Base-by-base conservation (phyloP, 1,140 invertebrate genomes). In the Drosophila burlai region DNA sequence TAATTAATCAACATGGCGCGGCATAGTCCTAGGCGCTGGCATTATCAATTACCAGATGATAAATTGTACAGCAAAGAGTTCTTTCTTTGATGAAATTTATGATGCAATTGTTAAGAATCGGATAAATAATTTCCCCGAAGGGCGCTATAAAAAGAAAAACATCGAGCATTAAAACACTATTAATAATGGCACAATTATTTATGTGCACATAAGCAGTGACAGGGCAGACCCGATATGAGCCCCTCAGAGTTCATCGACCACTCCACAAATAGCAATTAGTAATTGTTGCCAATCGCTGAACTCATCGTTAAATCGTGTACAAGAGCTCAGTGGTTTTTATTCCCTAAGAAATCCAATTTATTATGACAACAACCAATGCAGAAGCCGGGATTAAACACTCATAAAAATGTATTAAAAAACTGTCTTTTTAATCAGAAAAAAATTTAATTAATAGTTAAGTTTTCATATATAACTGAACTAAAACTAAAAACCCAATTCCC, bases 21-120 rank as follows among this genome's bases (percentile, higher is more conserved):
- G 66, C 62, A 42, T 74, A 81, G 81, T 80, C 77, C 84, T 84
- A 89, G 81, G 68, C 85, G 63, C 68, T 83, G 81, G 81, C 84
- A 84, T 87, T 87, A 87, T 87, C 84, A 87, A 87, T 87, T 89
- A 89, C 81, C 69, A 81, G 80, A 84, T 87, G 84, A 87, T 87
- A 84, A 87, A 87, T 87, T 83, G 78, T 66, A 69, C 66, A 18
- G 65, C 67, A 81, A 74, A 76, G 82, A 78, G 74, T 84, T 75
- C 63, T 83, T 87, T 89, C 77, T 89, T 87, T 75, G 74, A 83
- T 89, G 57, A 74, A 81, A 87, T 87, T 89, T 89, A 89, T 87
- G 84, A 83, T 80, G 72, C 84, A 83, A 77, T 89, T 75, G 77
- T 85, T 78, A 73, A 81, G 66, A 73, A 80, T 61, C 75, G 58